Conservation (phyloP, 1,140 invertebrate species). For the Leptonema lineaticorne region DNA sequence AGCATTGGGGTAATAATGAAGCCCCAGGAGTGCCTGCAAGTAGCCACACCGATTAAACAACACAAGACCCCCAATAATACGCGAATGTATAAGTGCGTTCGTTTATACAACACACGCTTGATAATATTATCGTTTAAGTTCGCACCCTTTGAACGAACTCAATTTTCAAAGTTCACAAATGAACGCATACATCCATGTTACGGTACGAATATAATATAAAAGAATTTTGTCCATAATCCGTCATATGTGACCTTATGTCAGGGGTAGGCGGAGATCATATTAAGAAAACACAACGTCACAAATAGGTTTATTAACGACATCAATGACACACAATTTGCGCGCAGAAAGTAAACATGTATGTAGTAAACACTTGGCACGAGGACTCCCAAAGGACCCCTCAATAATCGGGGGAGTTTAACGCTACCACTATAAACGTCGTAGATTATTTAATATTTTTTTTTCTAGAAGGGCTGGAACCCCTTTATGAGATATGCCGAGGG, state of each 20-base stretch:
- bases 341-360: slow-evolving; percentile 38
- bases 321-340: slow-evolving; percentile 38
- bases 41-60: slow-evolving; percentile 28
- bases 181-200: no score
- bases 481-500: no score
- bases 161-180: no score
- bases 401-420: neutral
- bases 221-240: slow-evolving; percentile 15
- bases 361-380: slow-evolving; percentile 12
- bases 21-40: slow-evolving; percentile 30
- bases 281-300: slow-evolving; percentile 32
- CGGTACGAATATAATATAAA: neutral
- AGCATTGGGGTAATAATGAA: slow-evolving; percentile 21
- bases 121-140: neutral
- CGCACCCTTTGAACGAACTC: neutral
- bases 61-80: slow-evolving; percentile 5
- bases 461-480: no score
- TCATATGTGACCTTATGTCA: slow-evolving; percentile 19
- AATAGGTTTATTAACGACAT: slow-evolving; percentile 39
- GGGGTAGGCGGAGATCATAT: slow-evolving; percentile 24
- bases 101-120: neutral
- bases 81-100: neutral
- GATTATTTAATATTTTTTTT: neutral
- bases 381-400: neutral
- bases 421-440: neutral